Evolutionary conservation across 1,140 invertebrate species (phyloP).

Genomic region (Diabrotica virgifera): DNA sequence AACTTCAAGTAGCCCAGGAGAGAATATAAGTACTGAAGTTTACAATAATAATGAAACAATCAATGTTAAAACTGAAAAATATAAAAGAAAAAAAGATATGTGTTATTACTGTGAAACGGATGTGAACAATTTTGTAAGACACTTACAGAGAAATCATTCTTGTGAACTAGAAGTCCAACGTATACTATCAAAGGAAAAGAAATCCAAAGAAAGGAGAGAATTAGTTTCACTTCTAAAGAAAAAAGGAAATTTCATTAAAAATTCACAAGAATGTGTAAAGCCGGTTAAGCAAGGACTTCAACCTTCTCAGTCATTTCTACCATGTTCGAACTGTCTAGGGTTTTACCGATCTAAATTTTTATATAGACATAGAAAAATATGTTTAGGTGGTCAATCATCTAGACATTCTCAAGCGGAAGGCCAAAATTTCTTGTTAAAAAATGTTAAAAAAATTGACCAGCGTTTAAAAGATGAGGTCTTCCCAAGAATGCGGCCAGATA

Average conservation of each 20-base stretch:
- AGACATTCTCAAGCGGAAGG: slow-evolving; percentile 7
- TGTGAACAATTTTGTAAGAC: slow-evolving; percentile 23
- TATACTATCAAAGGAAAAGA: slow-evolving; percentile 16
- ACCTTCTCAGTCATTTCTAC: not conserved
- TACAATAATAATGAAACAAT: too few relatives aligned
- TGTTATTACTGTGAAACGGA: slow-evolving; percentile 26
- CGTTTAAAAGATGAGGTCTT: slow-evolving; percentile 31
- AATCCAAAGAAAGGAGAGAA: slow-evolving; percentile 19
- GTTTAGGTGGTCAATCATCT: too few relatives aligned
- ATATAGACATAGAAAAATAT: slow-evolving; percentile 13
- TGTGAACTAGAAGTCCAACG: slow-evolving; percentile 17
- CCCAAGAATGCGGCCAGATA: slow-evolving; percentile 31
- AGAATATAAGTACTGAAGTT: too few relatives aligned
- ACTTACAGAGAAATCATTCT: slow-evolving; percentile 22
- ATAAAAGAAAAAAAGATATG: slow-evolving; percentile 10
- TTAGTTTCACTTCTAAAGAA: slow-evolving; percentile 20
- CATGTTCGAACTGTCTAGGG: slow-evolving; percentile 6
- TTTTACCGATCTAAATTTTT: slow-evolving; percentile 12
- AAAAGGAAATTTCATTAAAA: slow-evolving; percentile 23
- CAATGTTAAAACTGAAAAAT: slow-evolving; percentile 5
- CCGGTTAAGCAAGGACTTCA: slow-evolving; percentile 3
- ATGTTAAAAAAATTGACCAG: slow-evolving; percentile 16
- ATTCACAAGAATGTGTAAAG: slow-evolving; percentile 4
- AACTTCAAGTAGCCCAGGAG: too few relatives aligned
- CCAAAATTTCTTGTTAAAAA: slow-evolving; percentile 9